Evolutionary conservation across 2,888 invertebrate genomes (phyloP), one percentile per base, ranked within the genome.

Genomic region (Cheilosia variabilis): DNA sequence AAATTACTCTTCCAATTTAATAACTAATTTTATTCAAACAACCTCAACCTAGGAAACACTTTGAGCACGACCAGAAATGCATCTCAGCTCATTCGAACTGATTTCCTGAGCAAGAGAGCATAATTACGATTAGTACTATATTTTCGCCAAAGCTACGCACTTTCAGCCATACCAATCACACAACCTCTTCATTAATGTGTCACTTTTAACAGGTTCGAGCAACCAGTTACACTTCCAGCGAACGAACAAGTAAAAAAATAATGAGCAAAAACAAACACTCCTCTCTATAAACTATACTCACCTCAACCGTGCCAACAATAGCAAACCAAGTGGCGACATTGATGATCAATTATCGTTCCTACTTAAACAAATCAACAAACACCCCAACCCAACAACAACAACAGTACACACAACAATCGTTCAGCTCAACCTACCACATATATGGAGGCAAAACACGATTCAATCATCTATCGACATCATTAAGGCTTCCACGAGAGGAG

Each of bases 261-360:
- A 45, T 13, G 4, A 22, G 0, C 10, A 37, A 57, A 57, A 68
- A 53, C 13, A 52, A 55, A 68, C 17, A 43, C 53, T 57, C 57
- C 34, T 24, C 24, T 24, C 47, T 10, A 17, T n/a, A 45, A 37
- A 63, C 47, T 34, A 31, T 31, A 37, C 31, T 63, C 41, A 57
- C 47, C 65, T 47, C 65, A 57, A 65, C 45, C 57, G 57, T 65
- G 24, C 41, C 65, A 57, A 60, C 60, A 58, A 57, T 62, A 62
- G 73, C 47, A 83, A 55, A 47, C 47, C 76, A 71, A 80, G 75
- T 84, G 75, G 73, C 75, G 80, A 80, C 80, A 80, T 75, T 84
- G 84, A 84, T 84, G 76, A 81, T 80, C 84, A 84, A 84, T 84
- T 80, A 84, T 76, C 63, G 37, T 81, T 80, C 81, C 71, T 80